These are phyloP conservation scores for Hydrocynus forskahlii DNA, from an alignment of 2,797 vertebrate genomes.

Conservation along the genomic window DNA sequence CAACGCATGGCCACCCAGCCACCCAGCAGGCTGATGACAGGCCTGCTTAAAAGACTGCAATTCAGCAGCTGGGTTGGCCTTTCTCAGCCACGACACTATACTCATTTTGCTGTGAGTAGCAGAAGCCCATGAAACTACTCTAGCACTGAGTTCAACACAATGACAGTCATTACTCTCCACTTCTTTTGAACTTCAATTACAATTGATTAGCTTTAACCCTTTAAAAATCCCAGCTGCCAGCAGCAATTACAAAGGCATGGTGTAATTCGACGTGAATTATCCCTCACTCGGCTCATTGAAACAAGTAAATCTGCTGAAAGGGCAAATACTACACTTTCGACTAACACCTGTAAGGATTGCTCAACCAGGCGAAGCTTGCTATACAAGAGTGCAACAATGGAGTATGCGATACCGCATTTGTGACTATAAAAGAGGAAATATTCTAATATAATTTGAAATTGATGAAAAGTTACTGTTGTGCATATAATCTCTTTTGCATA, in stretches of 20 bases:
- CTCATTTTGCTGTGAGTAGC: neutral
- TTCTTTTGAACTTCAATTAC: neutral
- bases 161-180: neutral
- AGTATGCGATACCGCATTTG: too few species aligned
- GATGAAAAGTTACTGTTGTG: too few species aligned
- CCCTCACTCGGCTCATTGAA: neutral
- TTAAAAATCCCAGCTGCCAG: neutral
- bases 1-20: constrained; percentile 32
- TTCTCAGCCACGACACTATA: neutral
- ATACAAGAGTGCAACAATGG: too few species aligned
- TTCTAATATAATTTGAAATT: too few species aligned
- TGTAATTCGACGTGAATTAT: neutral
- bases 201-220: neutral
- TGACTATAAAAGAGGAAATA: too few species aligned
- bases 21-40: constrained; percentile 19
- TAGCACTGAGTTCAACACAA: neutral
- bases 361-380: too few species aligned
- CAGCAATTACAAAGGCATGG: neutral
- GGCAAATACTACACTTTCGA: neutral
- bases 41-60: constrained; percentile 5
- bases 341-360: too few species aligned
- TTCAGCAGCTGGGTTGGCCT: constrained; percentile 14
- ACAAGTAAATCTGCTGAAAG: neutral
- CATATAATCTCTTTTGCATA: too few species aligned
- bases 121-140: neutral